phyloP scores from a whole-genome alignment of 2,797 vertebrate genomes.

The Lepus oiostolus region DNA sequence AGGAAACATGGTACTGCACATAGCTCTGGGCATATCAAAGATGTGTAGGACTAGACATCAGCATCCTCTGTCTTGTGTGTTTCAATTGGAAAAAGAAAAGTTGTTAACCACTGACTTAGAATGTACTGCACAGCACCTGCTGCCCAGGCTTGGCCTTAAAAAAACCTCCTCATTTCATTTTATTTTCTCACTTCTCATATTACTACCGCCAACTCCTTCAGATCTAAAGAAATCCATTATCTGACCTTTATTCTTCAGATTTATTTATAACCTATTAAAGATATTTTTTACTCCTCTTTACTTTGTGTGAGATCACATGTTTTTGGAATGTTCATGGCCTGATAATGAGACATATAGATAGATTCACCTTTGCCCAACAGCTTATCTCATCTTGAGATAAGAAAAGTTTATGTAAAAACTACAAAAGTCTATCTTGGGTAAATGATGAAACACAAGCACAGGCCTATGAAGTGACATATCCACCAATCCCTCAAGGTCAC shows the following conservation, averaged over 20 bases:
- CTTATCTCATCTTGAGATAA: conserved; percentile 1
- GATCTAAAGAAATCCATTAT: neutral
- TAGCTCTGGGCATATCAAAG: conserved; percentile 14
- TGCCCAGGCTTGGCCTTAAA: neutral
- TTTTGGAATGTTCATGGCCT: neutral
- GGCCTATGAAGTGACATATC: neutral
- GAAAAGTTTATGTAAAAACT: neutral
- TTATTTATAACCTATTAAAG: conserved; percentile 39
- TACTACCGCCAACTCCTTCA: neutral
- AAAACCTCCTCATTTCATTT: neutral
- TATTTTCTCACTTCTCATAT: neutral
- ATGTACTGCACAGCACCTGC: neutral
- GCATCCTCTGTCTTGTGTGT: neutral
- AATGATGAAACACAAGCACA: conserved; percentile 13
- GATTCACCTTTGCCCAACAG: conserved; percentile 51
- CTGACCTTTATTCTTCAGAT: neutral
- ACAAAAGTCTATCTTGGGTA: neutral
- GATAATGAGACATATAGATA: neutral
- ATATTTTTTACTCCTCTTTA: neutral
- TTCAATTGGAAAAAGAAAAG: neutral
- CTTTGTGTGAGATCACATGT: neutral
- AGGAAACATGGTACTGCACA: neutral
- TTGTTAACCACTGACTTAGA: neutral
- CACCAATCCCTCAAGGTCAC: neutral
- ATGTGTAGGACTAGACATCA: neutral